Evolutionary conservation across 2,113 vertebrate genomes (phyloP), one percentile per base, ranked within the genome.

Genomic region (Oenanthe oenanthe): DNA sequence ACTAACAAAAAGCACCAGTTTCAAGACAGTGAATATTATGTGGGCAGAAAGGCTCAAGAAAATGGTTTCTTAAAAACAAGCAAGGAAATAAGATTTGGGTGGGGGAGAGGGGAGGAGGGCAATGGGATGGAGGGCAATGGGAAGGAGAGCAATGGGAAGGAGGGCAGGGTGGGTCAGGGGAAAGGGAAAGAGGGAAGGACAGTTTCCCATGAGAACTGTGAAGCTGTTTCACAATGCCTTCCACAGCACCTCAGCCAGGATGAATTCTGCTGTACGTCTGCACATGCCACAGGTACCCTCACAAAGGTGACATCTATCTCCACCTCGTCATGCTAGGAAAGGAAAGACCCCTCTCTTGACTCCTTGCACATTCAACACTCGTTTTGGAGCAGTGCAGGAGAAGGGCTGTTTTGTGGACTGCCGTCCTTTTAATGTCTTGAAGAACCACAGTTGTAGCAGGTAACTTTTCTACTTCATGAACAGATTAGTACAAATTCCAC

Each of bases 221-320:
- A 87, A 60, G 40, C n/a, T 76, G 36, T 78, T 78, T 88, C 38
- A 67, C 26, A 31, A 14, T 19, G 42, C 18, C 19, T 77, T 40
- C 34, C 54, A 42, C 76, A 70, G 25, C 20, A 86, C 25, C 22
- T 61, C 40, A 12, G 13, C 7, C 21, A 72, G 56, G 42, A 53
- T 28, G 17, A 66, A 47, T 38, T 70, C n/a, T 63, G 24, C 50
- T 48, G 9, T 12, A 22, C 2, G 12, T 29, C 0, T 75, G 51
- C 38, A 42, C 0, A 1, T 16, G 34, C 12, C 18, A 56, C 31
- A 63, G 32, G 5, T 7, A 53, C 13, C 19, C 28, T 58, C 6
- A 24, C 8, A 62, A 32, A 1, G 24, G n/a, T 17, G 22, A 40
- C 32, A n/a, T 1, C 0, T 2, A 60, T 38, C 53, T 24, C 19